Conservation (phyloP, 2,113 vertebrate species). For the Pampusana beccarii region DNA sequence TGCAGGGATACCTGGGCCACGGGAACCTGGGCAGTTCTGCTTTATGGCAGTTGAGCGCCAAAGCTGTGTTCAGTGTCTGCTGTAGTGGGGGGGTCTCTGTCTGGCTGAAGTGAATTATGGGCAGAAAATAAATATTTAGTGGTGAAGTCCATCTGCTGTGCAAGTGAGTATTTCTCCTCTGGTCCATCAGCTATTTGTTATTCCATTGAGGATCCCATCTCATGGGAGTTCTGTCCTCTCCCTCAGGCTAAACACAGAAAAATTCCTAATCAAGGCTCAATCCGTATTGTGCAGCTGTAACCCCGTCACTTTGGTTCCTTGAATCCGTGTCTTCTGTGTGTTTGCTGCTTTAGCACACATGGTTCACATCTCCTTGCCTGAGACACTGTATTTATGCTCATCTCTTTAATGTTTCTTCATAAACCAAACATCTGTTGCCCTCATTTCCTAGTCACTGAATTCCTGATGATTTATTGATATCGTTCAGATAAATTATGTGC, state of each 20-base stretch:
- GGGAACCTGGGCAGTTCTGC: neutral
- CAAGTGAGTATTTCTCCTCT: neutral
- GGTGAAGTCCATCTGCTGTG: neutral
- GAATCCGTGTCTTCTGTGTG: neutral
- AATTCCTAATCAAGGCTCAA: neutral
- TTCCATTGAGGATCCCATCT: neutral
- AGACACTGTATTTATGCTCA: neutral
- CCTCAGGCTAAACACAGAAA: neutral
- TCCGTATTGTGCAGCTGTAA: neutral
- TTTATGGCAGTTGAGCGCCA: neutral
- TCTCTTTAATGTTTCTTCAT: neutral
- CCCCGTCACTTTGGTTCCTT: neutral
- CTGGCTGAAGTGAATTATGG: fast-evolving
- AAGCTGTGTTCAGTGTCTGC: neutral
- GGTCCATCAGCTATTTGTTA: neutral
- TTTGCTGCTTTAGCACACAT: neutral
- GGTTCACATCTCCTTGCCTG: neutral
- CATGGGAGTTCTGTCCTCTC: neutral
- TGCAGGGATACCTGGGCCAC: neutral
- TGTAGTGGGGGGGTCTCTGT: neutral
- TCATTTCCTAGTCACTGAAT: neutral
- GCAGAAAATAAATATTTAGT: neutral
- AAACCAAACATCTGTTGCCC: neutral
- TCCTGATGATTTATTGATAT: neutral
- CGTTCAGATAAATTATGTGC: neutral